A percentile compares a stretch with the other conserved stretches of the same genome.
Evolutionary conservation across 2,797 vertebrate genomes (phyloP).

Genomic region (Tragopan temminckii): DNA sequence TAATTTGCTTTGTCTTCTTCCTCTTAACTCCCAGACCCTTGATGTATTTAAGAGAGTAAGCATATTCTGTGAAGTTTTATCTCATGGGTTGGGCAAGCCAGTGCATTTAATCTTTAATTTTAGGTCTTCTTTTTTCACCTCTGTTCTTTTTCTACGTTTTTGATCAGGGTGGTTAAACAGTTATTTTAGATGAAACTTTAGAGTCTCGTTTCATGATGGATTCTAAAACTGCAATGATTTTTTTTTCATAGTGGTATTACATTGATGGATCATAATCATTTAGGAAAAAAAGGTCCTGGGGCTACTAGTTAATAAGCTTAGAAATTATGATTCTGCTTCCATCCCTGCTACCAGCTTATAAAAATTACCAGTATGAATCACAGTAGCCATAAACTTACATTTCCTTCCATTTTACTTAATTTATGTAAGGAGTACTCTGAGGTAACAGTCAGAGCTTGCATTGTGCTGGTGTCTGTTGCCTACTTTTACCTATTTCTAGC

Average conservation of each 20-base stretch:
- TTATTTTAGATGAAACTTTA: not conserved
- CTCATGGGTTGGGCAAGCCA: not conserved
- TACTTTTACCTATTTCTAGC: rapidly evolving
- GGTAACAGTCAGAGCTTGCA: not conserved
- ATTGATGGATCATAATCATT: not conserved
- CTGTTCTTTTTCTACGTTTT: not conserved
- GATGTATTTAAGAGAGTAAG: not conserved
- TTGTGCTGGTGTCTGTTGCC: not conserved
- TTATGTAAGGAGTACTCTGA: not conserved
- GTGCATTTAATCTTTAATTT: not conserved
- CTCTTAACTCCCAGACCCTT: not conserved
- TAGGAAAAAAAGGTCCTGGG: not conserved
- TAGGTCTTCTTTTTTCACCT: not conserved
- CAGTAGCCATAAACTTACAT: not conserved
- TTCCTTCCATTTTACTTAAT: not conserved
- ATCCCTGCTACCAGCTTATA: not conserved
- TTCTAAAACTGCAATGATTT: not conserved
- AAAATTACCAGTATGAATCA: not conserved
- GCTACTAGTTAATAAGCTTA: not conserved
- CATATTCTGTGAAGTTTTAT: not conserved
- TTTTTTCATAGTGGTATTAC: not conserved
- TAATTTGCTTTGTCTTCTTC: not conserved
- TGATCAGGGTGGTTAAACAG: not conserved
- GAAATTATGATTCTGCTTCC: not conserved
- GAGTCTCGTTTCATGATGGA: not conserved